These are phyloP conservation scores for Argyresthia goedartella DNA, from an alignment of 2,888 invertebrate species.

Conservation along the genomic window DNA sequence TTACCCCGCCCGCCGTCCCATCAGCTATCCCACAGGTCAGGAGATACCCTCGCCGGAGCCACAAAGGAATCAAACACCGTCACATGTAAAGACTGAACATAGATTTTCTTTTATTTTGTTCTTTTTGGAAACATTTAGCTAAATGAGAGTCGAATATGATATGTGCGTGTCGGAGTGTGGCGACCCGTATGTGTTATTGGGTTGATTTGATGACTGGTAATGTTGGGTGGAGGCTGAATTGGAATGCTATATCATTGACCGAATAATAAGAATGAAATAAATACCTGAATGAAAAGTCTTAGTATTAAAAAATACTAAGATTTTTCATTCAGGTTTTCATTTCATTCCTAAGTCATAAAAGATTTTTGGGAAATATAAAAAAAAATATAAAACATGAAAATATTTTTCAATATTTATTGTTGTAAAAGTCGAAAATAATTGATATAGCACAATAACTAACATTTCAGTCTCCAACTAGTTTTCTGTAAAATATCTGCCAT, in stretches of 20 bases:
- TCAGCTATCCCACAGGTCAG: too few relatives aligned
- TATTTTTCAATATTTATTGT: too few relatives aligned
- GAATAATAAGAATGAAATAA: neutral
- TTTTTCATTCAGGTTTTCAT: neutral
- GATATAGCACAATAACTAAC: too few relatives aligned
- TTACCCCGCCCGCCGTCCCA: too few relatives aligned
- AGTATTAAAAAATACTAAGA: neutral
- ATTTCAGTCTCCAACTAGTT: constrained; percentile 24
- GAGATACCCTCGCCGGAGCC: too few relatives aligned
- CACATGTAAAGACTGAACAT: constrained; percentile 62
- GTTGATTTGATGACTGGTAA: constrained; percentile 33
- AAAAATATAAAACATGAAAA: constrained; percentile 7
- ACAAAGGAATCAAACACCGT: constrained; percentile 13
- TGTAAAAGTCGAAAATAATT: too few relatives aligned
- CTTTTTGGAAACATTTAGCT: constrained; percentile 56
- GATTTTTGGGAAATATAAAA: neutral
- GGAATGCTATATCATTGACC: too few relatives aligned
- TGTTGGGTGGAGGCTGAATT: constrained; percentile 27
- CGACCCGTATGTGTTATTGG: constrained; percentile 48
- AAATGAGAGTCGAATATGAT: constrained; percentile 55
- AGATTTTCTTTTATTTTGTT: constrained; percentile 51
- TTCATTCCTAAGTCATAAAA: neutral
- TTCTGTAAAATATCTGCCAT: constrained; percentile 25
- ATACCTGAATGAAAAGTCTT: neutral
- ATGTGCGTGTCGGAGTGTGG: constrained; percentile 68